Percentiles rank a stretch among this genome's conserved stretches.
phyloP scores from a whole-genome alignment of 2,113 vertebrate genomes.

The Cottus gobio region DNA sequence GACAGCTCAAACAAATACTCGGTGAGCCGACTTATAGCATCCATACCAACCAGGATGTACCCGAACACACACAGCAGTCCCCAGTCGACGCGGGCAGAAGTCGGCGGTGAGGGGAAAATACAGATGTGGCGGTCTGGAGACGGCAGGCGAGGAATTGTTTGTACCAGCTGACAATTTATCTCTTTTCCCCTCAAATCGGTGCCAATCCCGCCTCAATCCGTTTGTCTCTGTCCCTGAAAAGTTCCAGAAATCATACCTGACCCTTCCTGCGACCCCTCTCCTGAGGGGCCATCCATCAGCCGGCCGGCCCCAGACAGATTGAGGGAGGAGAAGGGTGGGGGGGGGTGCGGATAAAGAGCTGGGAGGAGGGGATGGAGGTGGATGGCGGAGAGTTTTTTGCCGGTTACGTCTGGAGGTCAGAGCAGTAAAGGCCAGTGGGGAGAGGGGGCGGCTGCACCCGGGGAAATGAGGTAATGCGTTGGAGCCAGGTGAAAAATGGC shows the following conservation, averaged over 20 bases:
- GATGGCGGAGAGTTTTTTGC: conserved; percentile 39
- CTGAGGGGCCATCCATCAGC: conserved; percentile 72
- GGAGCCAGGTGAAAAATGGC: conserved; percentile 73
- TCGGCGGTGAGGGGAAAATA: conserved; percentile 51
- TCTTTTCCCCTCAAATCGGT: conserved; percentile 42
- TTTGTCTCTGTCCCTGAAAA: conserved; percentile 41
- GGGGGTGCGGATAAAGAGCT: conserved; percentile 36
- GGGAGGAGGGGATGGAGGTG: conserved; percentile 50
- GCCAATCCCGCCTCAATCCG: conserved; percentile 48
- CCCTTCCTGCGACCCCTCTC: conserved; percentile 50
- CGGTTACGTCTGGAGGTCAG: conserved; percentile 63
- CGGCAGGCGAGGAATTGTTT: conserved; percentile 28
- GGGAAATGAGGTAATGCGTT: conserved; percentile 68
- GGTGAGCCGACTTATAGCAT: conserved; percentile 65
- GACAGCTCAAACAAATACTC: conserved; percentile 78
- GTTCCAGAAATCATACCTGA: conserved; percentile 55
- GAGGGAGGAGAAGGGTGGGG: conserved; percentile 37
- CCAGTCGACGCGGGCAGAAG: conserved; percentile 56
- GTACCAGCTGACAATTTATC: conserved; percentile 43
- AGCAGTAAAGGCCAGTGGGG: conserved; percentile 29
- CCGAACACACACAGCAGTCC: conserved; percentile 66
- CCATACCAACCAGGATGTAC: conserved; percentile 58
- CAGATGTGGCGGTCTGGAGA: conserved; percentile 31
- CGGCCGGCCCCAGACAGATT: conserved; percentile 31
- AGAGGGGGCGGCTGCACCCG: conserved; percentile 36